Evolutionary conservation across 2,797 vertebrate species (phyloP), one percentile per base, ranked within the genome.

Genomic region (Parambassis ranga): DNA sequence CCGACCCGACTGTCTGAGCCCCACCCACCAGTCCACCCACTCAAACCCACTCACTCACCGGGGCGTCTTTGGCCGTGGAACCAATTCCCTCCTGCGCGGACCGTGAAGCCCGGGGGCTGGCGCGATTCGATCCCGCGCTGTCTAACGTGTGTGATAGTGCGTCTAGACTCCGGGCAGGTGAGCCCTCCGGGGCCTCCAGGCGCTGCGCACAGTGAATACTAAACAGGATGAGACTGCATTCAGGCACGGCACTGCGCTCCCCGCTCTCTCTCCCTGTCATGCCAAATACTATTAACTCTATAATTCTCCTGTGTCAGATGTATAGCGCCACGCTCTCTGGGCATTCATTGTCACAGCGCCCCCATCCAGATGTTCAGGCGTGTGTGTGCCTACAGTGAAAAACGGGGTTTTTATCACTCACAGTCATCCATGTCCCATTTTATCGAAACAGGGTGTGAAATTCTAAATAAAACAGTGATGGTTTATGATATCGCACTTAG

Each of bases 101-200:
- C 56, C 35, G 52, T 11, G 10, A 30, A 49, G 41, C 35, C 31
- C 10, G 39, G 11, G 28, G 16, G 30, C 8, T 49, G 58, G 36
- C 14, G 36, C 14, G 71, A 64, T 71, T 75, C 70, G 63, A 67
- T 77, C 38, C 70, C 74, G n/a, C 72, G 44, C 28, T n/a, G 44
- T 57, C 15, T 22, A 18, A 15, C 4, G 42, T 5, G 68, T 10
- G 52, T 4, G 58, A 15, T 22, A 0, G 73, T 33, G 77, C 49
- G 86, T 90, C 83, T 89, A 86, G 90, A 88, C 86, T 84, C 85
- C 75, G 74, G 65, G 81, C 88, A 90, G 90, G 90, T 92, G 89
- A 90, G 84, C 86, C 85, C 86, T 86, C 76, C 75, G 71, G 82
- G 87, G 77, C 88, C 71, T 86, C 72, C 19, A 78, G 78, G 82